Base-by-base conservation (phyloP, 1,140 invertebrate species). In the Pseudomyrmex pallidus region DNA sequence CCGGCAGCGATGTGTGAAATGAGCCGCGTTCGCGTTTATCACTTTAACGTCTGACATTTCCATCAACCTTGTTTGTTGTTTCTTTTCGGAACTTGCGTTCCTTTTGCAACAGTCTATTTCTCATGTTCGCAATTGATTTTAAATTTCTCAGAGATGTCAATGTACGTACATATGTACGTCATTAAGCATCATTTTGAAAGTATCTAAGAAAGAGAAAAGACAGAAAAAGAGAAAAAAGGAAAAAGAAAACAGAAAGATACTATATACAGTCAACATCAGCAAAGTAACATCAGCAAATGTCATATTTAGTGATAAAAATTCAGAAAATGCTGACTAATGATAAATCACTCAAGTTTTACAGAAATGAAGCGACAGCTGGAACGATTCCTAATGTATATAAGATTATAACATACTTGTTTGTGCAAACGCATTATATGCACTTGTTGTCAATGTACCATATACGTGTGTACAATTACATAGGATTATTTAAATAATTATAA, bases 11-110 rank as follows among this genome's bases (percentile, higher is more conserved):
- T 50, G 63, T n/a, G 9, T 46, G 22, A 59, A 61, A 74, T 54
- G 50, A 83, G 25, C 15, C 54, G 44, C 56, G 52, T 57, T 70
- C 52, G 44, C 66, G 54, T 80, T 80, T 80, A 80, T 80, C 66
- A 70, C 44, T 70, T 59, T n/a, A 50, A 8, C 44, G 64, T 70
- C 56, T 80, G 76, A 80, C 76, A 72, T 80, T 80, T 80, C 76
- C 54, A 80, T 70, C 76, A 50, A n/a, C 15, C 25, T 70, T 35
- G 54, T n/a, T 70, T 59, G 25, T 70, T 35, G 54, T n/a, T 70
- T 50, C 66, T 48, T 50, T 68, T 7, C 35, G 15, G 7, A 20
- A 54, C 66, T 20, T 44, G n/a, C 10, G 12, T 80, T 70, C n/a
- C 15, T 12, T 67, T 57, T 57, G 20, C 46, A 12, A 72, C 22